Evolutionary conservation across 1,140 invertebrate genomes (phyloP), one percentile per base, ranked within the genome.

Genomic region (Ostrea denselamellosa): DNA sequence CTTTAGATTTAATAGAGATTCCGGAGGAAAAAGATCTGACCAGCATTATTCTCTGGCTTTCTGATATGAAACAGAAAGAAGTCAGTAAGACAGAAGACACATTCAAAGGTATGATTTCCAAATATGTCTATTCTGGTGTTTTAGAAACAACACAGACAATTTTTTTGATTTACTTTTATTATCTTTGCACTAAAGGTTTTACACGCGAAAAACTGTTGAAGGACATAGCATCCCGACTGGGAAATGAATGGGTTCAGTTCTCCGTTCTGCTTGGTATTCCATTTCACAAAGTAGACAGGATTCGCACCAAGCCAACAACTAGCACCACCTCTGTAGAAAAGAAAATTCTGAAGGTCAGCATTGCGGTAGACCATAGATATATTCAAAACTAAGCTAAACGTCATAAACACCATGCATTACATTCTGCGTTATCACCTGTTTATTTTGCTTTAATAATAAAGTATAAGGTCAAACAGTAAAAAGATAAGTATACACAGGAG

Each of bases 181-280:
- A 44, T 44, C 34, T 44, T 44, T 19, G 7, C 17, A 62, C 17
- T 28, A 0, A 25, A 89, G 89, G 89, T 51, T 90, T 90, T 53
- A 90, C 89, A 25, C 56, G 25, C 58, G 87, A 90, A 17, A 90
- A 62, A 44, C 71, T 87, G 9, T 25, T 90, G 44, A 58, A 65
- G 9, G 25, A 86, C 10, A 44, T 90, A 2, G 84, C 71, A 10
- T 71, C 83, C 25, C 58, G 86, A 9, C 25, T 88, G n/a, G 89
- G 84, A 0, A 54, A 58, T 14, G 89, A 90, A 53, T 90, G 89
- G 89, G 85, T 86, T n/a, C 87, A 88, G 54, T 85, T 90, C 0
- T 56, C 65, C 19, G 82, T 90, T 17, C 44, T 90, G 12, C 71
- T 90, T 14, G 89, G 89, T 7, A 28, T 90, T 22, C 77, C 89